Evolutionary conservation across 2,797 vertebrate genomes (phyloP), one percentile per base, ranked within the genome.

Genomic region (Coracias cyanogaster): DNA sequence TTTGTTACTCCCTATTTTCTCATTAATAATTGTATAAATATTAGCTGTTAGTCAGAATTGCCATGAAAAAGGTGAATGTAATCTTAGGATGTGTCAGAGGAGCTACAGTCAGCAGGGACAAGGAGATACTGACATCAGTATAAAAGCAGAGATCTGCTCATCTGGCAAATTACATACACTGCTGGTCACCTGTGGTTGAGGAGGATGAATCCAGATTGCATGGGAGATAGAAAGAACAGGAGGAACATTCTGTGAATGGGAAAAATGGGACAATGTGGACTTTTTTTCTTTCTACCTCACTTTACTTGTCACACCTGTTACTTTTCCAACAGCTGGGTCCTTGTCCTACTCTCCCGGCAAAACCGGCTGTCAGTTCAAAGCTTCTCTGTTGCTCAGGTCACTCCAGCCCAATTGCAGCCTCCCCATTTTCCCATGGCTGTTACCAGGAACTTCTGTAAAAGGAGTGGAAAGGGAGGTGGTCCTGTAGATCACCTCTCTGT

Each of bases 341-440:
- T 74, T 82, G 49, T 33, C 49, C 58, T 66, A 21, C 37, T 55
- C n/a, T 80, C 29, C 26, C 55, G 35, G 25, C 35, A 71, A 61
- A 83, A 26, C 26, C 2, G 15, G 28, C 41, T 62, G 51, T 31
- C 3, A 5, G 21, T 22, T 87, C 45, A 46, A 46, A 46, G 9
- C 45, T 20, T 46, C 18, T 46, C 13, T 69, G 46, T 5, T 45
- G 49, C 64, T 93, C 55, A 28, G 29, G 13, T 10, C 28, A 28
- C 43, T 55, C 66, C 3, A 2, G 62, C 33, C 18, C 26, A 39
- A 3, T 26, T 1, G 0, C 26, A 76, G 21, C 15, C 51, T 72
- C n/a, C 25, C 43, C 5, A 1, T 54, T 73, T 51, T 35, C 21
- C 28, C 28, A 4, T 15, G 78, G n/a, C 43, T 76, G 14, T 61